Base-by-base conservation (phyloP, 92 coral and sea anemone genomes). In the Phenganax marumi region DNA sequence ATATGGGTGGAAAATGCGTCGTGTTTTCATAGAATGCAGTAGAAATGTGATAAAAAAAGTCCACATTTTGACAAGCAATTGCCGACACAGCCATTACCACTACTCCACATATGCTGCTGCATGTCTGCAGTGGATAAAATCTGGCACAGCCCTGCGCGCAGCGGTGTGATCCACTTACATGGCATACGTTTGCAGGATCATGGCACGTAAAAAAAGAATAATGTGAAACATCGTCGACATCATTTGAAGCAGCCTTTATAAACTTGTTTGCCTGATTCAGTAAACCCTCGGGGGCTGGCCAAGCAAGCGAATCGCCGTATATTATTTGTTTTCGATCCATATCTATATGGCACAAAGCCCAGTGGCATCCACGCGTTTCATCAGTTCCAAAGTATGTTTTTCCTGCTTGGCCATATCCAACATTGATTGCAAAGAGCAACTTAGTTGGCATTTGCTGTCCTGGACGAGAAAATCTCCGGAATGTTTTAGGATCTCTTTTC, bases 231-330 rank as follows among this genome's bases (percentile, higher is more conserved):
- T 63, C 69, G 13, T 24, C 70, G n/a, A 19, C 81, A 21, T 77
- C 69, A 21, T 51, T 48, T 50, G 48, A 77, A 19, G 43, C 50
- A 11, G 64, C 84, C 56, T 80, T 24, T 52, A 80, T 14, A 13
- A n/a, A 80, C 22, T 65, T 72, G 11, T 53, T 64, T 11, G 52
- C 50, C 16, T 68, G 54, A 24, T 21, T 48, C 48, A 17, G 75
- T 19, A 80, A 39, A 63, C 73, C 58, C 16, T 22, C 47, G 0
- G 84, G 84, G 12, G 39, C 58, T 16, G 84, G 75, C 84, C 84
- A 80, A 50, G 62, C 84, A 66, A 80, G 75, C 14, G 84, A 80
- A 80, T 79, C 83, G n/a, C 84, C 84, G n/a, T 66, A 80, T 5
- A 25, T 23, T 12, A 81, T 64, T 26, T 16, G 10, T 48, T 52